Evolutionary conservation across 2,113 vertebrate species (phyloP), one percentile per base, ranked within the genome.

Genomic region (Dunckerocampus dactyliophorus): DNA sequence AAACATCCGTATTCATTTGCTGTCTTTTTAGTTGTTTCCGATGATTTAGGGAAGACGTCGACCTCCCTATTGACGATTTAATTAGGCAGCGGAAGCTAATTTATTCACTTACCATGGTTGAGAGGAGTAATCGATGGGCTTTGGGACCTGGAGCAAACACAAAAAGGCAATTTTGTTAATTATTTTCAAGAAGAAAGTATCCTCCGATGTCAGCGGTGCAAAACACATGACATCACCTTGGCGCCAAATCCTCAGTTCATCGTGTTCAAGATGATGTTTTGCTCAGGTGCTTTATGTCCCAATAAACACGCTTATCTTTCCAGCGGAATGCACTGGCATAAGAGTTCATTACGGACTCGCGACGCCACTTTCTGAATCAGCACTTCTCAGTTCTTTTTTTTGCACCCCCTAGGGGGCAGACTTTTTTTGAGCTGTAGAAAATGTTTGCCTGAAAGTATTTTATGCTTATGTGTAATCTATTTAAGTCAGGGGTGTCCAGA

Each of bases 71-170:
- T 59, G 43, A 21, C 10, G 21, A 52, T 2, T 15, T 22, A 48
- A 1, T 53, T 34, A 21, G 51, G 53, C 52, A 24, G 15, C 63
- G 22, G 49, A 19, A 5, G 65, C 21, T 22, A 47, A 50, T 63
- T 16, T 20, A 37, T 21, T 60, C 67, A 93, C 94, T 74, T 89
- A 99, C 95, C 95, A 98, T 1, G 90, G 83, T 4, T 98, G 95
- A 47, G 91, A 89, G 74, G 95, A 95, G 85, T 97, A 99, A 87
- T 98, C 94, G 21, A 95, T 91, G 42, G 95, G 95, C 77, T 95
- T 99, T 39, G 95, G 96, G 31, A 96, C 94, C 96, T 97, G 90
- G 28, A 69, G 47, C 37, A 74, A 78, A 24, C 12, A 72, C 19
- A 47, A 71, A 63, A 19, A 12, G 70, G n/a, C 39, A 68, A 63